Conservation (phyloP, 30 jellyfish, hydroid and myxozoan genomes). For the Hydra vulgaris region DNA sequence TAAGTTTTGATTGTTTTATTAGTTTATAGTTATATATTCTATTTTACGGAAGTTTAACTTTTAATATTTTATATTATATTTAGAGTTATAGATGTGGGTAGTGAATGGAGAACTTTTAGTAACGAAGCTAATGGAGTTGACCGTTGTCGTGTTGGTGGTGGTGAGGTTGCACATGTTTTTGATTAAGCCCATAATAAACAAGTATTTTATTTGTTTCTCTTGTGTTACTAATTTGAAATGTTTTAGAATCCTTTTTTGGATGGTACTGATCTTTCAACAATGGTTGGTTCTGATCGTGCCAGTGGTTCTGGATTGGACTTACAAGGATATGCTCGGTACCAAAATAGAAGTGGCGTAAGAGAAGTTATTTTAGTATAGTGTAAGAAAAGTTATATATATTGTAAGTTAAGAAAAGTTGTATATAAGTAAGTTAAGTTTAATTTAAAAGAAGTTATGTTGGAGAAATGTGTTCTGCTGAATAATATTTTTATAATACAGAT, state of each 20-base stretch:
- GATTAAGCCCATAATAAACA: too few relatives aligned
- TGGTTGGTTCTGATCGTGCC: slow-evolving; percentile 92
- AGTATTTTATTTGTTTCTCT: too few relatives aligned
- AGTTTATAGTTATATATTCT: neutral
- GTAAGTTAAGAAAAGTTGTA: too few relatives aligned
- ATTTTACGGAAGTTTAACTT: neutral
- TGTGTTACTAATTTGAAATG: too few relatives aligned
- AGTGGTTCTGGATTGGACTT: slow-evolving; percentile 84
- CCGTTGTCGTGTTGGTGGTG: slow-evolving; percentile 97
- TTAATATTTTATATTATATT: neutral
- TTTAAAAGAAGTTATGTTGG: too few relatives aligned
- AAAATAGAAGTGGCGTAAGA: slow-evolving; percentile 90
- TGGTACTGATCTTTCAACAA: slow-evolving; percentile 86
- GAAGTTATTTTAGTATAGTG: too few relatives aligned
- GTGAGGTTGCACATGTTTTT: slow-evolving; percentile 52
- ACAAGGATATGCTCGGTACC: slow-evolving; percentile 69
- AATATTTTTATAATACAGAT: too few relatives aligned
- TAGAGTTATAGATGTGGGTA: slow-evolving; percentile 97
- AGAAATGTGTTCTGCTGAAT: too few relatives aligned
- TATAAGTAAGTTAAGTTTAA: too few relatives aligned
- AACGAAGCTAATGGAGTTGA: slow-evolving; percentile 76
- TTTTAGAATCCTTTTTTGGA: slow-evolving; percentile 68
- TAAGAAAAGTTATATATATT: too few relatives aligned
- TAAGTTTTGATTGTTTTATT: neutral
- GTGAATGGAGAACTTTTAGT: slow-evolving; percentile 98